These are phyloP conservation scores for Apodemia zela DNA, from an alignment of 2,888 invertebrate species.

Conservation along the genomic window DNA sequence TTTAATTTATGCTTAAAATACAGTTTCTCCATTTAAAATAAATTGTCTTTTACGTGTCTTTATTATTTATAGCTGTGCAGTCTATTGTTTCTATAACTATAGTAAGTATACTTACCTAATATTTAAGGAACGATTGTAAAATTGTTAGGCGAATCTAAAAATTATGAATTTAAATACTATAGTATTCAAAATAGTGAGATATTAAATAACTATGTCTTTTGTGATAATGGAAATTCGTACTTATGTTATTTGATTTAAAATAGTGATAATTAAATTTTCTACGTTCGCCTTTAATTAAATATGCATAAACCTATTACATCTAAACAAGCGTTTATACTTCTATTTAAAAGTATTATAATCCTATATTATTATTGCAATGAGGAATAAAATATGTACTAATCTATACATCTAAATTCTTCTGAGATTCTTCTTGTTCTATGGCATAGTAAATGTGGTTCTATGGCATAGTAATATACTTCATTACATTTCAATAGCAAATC, in stretches of 20 bases:
- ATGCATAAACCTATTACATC: neutral
- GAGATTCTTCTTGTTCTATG: neutral
- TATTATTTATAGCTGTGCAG: neutral
- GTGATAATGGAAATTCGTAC: neutral
- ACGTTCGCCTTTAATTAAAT: neutral
- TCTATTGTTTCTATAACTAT: neutral
- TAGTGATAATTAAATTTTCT: neutral
- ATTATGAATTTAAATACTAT: neutral
- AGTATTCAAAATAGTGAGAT: neutral
- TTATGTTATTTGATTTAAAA: neutral
- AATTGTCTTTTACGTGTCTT: neutral
- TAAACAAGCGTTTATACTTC: conserved; percentile 7
- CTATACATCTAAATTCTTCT: conserved; percentile 4
- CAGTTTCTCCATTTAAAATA: neutral
- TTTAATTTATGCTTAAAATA: no score
- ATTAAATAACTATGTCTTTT: conserved; percentile 2
- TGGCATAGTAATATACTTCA: neutral
- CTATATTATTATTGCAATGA: neutral
- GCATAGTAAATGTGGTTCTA: neutral
- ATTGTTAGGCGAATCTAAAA: conserved; percentile 4
- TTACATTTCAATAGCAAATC: conserved; percentile 4
- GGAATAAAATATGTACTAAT: neutral
- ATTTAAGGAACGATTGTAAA: conserved; percentile 8
- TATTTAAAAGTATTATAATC: neutral
- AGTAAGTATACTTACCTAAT: neutral